Conservation (phyloP, 2,113 vertebrate genomes). For the Diadophis punctatus region DNA sequence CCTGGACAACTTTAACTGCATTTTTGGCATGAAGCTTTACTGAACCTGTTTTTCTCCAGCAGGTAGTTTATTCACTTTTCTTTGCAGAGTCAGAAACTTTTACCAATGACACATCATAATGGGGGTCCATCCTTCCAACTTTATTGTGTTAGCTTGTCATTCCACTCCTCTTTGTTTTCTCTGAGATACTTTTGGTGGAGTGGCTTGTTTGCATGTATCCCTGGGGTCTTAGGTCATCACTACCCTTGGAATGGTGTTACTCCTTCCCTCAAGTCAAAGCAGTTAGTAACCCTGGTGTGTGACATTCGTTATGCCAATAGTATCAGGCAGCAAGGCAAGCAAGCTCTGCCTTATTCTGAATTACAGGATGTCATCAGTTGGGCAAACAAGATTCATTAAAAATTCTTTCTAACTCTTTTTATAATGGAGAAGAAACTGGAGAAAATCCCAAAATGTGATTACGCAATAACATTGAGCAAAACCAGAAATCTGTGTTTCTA, state of each 20-base stretch:
- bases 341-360: background rate
- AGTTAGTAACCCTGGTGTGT: background rate
- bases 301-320: background rate
- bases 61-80: background rate
- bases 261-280: background rate
- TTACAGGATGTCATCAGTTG: background rate
- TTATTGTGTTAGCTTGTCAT: background rate
- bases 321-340: background rate
- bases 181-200: background rate
- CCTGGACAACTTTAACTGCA: background rate
- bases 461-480: background rate
- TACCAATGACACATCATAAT: background rate
- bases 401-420: background rate
- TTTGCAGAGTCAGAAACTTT: background rate
- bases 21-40: background rate
- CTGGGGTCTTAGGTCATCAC: background rate
- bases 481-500: background rate
- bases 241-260: background rate
- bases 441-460: background rate
- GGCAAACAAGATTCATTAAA: background rate
- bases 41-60: background rate
- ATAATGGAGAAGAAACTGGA: background rate
- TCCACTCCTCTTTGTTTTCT: background rate
- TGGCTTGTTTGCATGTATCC: background rate
- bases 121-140: background rate